Evolutionary conservation across 2,888 invertebrate species (phyloP).

Genomic region (Chrysolina haemoptera): DNA sequence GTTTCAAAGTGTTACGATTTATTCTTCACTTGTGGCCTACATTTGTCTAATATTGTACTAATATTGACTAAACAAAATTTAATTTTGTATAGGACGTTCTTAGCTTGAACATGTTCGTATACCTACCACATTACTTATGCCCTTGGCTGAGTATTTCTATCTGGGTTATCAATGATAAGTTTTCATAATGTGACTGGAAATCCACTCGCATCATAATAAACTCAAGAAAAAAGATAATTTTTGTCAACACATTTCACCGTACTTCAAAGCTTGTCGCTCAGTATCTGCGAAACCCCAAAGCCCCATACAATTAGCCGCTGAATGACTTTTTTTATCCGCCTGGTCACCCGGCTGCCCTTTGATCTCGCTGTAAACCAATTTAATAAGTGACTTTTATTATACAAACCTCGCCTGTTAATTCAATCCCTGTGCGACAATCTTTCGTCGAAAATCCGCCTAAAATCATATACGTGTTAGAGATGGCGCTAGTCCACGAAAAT

Average conservation of each 20-base stretch:
- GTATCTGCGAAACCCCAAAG: conserved; percentile 8
- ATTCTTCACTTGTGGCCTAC: too few species aligned
- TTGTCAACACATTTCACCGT: not conserved
- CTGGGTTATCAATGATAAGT: too few species aligned
- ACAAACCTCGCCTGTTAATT: conserved; percentile 37
- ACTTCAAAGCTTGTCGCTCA: conserved; percentile 23
- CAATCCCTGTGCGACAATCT: conserved; percentile 36
- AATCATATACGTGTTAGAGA: conserved; percentile 8
- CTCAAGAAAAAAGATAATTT: not conserved
- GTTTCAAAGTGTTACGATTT: too few species aligned
- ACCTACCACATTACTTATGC: too few species aligned
- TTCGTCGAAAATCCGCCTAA: conserved; percentile 22
- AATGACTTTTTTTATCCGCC: conserved; percentile 31
- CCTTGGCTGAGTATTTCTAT: too few species aligned
- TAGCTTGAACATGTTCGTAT: too few species aligned
- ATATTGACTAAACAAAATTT: too few species aligned
- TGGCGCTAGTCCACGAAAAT: not conserved
- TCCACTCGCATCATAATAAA: not conserved
- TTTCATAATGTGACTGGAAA: not conserved
- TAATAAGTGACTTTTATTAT: conserved; percentile 42
- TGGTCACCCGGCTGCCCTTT: conserved; percentile 33
- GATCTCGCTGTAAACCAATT: conserved; percentile 42
- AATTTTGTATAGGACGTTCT: too few species aligned
- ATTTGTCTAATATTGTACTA: too few species aligned
- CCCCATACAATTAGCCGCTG: conserved; percentile 22